Evolutionary conservation across 2,797 vertebrate species (phyloP), one percentile per base, ranked within the genome.

Genomic region (Pelodytes ibericus): DNA sequence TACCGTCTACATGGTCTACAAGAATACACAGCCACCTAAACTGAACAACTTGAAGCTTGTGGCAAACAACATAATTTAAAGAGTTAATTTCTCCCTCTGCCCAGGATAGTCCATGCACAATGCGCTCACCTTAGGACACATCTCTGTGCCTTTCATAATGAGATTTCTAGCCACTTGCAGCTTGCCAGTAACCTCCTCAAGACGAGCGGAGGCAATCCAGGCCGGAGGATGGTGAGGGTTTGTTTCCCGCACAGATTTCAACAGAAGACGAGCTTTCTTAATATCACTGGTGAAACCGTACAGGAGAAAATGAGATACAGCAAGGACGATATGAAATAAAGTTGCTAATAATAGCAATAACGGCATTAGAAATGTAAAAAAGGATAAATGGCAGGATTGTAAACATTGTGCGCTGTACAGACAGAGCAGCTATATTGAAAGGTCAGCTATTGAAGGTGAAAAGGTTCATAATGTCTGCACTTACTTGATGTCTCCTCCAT

Each of bases 121-220:
- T n/a, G 3, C 47, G 29, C 90, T 88, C 80, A 99, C 98, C 96
- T 99, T 99, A 2, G 94, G 96, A 84, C 97, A 99, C 98, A 99
- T 99, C 84, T 99, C 98, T 0, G 98, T 98, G 77, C 97, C 98
- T 86, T 99, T 99, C 97, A 99, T 99, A 79, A 99, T 99, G 72
- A 98, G 93, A 82, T 99, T 99, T 25, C 97, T 92, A 75, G 97
- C 97, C 51, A 99, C 96, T 77, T 99, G 97, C 61, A 99, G 91
- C 75, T 99, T 99, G 30, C 96, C 98, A 0, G 97, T 99, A 82
- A 99, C 98, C 81, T 99, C 97, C 77, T 99, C 98, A 81, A 99
- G 86, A 65, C 95, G 95, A 41, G 97, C 98, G 13, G 97, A 99
- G 0, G 98, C 98, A 36, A 99, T 99, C 98, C 98, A 99, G 29